These are phyloP conservation scores for Fistularia commersonii DNA, from an alignment of 2,797 vertebrate species.

Conservation along the genomic window DNA sequence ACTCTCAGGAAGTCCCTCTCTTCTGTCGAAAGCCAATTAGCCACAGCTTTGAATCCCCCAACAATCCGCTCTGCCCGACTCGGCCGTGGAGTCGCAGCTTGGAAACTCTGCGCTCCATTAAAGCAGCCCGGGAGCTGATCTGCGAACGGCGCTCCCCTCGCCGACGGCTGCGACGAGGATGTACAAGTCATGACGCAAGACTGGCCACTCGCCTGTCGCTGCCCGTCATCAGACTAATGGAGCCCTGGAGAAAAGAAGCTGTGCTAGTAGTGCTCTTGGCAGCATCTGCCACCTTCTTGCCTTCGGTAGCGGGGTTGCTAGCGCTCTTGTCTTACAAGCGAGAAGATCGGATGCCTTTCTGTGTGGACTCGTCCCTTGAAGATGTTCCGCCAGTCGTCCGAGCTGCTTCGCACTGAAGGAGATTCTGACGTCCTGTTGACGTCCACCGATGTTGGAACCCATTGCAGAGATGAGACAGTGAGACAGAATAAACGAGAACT, in stretches of 20 bases:
- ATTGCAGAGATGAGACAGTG: too few species aligned
- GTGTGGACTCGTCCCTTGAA: too few species aligned
- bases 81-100: too few species aligned
- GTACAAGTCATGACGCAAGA: constrained; percentile 17
- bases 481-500: too few species aligned
- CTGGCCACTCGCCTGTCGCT: constrained; percentile 18
- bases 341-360: too few species aligned
- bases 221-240: constrained; percentile 1
- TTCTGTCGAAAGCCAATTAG: constrained; percentile 37
- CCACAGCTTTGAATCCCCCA: constrained; percentile 31
- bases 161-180: constrained; percentile 4
- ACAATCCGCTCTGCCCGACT: constrained; percentile 11
- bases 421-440: too few species aligned
- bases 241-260: constrained; percentile 16
- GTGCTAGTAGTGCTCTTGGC: constrained; percentile 8
- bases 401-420: too few species aligned
- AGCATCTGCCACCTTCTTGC: not conserved
- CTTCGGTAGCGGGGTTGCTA: too few species aligned
- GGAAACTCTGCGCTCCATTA: constrained; percentile 40
- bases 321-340: too few species aligned
- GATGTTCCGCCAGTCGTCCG: too few species aligned
- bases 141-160: constrained; percentile 26
- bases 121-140: constrained; percentile 56
- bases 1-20: constrained; percentile 19
- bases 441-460: too few species aligned